Evolutionary conservation across 2,797 vertebrate genomes (phyloP).

Genomic region (Setipinna tenuifilis): DNA sequence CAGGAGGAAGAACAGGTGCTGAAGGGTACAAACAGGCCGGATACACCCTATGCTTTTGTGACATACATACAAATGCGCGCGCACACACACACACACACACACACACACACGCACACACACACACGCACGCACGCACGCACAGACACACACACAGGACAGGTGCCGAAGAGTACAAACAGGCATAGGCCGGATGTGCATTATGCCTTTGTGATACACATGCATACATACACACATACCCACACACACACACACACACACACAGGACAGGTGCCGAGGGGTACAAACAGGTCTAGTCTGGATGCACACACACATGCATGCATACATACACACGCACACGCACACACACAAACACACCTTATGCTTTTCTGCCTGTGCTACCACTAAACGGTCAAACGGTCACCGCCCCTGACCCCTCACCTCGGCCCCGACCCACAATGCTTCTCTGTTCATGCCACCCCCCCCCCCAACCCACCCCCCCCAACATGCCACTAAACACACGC

Average conservation of each 20-base stretch:
- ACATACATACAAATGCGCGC: too few relatives aligned
- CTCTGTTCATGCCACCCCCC: background rate
- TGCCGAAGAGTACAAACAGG: background rate
- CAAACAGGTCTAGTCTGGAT: too few relatives aligned
- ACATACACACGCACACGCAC: background rate
- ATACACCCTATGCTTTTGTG: constrained; percentile 36
- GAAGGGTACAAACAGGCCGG: background rate
- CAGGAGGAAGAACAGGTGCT: background rate
- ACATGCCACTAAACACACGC: constrained; percentile 9
- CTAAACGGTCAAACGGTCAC: too few relatives aligned
- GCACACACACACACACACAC: constrained; percentile 13
- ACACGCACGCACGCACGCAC: too few relatives aligned
- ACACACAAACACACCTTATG: background rate
- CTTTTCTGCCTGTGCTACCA: too few relatives aligned
- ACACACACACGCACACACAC: constrained; percentile 30
- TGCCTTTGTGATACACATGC: constrained; percentile 37
- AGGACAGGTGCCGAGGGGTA: too few relatives aligned
- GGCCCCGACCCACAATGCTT: background rate
- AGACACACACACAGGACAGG: background rate
- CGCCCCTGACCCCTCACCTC: background rate
- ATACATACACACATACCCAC: constrained; percentile 18
- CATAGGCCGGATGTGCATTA: background rate
- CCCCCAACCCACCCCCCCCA: background rate
- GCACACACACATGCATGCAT: constrained; percentile 30
- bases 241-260: constrained; percentile 30